phyloP scores from a whole-genome alignment of 2,888 invertebrate genomes.

The Stenolophus ochropezus region DNA sequence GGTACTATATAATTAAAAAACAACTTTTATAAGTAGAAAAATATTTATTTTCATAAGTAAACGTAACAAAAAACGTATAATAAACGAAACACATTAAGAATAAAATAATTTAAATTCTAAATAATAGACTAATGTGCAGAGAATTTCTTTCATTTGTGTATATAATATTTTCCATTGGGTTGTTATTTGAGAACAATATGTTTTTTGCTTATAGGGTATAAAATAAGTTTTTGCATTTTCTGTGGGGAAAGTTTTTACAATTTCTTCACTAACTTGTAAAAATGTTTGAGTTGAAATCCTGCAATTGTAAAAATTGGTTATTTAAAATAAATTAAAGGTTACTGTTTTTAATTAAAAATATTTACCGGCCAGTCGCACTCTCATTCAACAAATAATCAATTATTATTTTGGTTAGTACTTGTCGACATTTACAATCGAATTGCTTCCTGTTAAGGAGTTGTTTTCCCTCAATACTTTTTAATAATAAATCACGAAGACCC shows the following conservation, averaged over 20 bases:
- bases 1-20: too few relatives aligned
- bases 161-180: too few relatives aligned
- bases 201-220: background rate
- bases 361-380: too few relatives aligned
- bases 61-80: too few relatives aligned
- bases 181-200: too few relatives aligned
- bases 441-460: background rate
- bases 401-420: background rate
- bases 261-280: background rate
- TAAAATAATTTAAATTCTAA: too few relatives aligned
- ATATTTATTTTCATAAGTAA: too few relatives aligned
- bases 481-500: background rate
- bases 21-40: too few relatives aligned
- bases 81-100: too few relatives aligned
- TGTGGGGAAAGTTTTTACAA: background rate
- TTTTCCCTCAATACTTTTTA: background rate
- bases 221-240: too few relatives aligned
- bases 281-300: background rate
- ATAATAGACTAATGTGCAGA: too few relatives aligned
- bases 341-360: background rate
- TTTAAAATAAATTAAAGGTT: background rate
- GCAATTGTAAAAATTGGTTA: background rate
- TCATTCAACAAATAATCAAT: background rate
- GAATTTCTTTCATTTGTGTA: too few relatives aligned
- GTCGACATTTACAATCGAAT: background rate